Conservation (phyloP, 2,888 invertebrate genomes). For the Diaprepes abbreviatus region DNA sequence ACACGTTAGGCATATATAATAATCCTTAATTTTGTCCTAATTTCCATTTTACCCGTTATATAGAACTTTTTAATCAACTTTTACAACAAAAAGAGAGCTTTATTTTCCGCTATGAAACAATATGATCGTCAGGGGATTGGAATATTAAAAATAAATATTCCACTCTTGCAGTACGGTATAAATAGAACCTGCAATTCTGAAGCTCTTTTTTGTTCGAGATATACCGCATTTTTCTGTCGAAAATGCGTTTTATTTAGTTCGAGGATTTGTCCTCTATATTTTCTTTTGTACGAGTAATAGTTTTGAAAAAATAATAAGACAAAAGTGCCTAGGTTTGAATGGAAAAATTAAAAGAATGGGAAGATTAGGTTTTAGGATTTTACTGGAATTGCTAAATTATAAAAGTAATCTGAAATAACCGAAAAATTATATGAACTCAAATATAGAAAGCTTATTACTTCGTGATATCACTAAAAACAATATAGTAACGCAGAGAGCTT, state of each 20-base stretch:
- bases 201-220: background rate
- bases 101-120: conserved; percentile 5
- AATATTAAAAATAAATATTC: conserved; percentile 14
- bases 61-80: conserved; percentile 1
- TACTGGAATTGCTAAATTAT: too few relatives aligned
- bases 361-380: background rate
- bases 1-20: too few relatives aligned
- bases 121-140: conserved; percentile 7
- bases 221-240: background rate
- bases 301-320: background rate
- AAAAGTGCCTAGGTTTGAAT: background rate
- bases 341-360: background rate
- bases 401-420: too few relatives aligned
- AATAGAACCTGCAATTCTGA: conserved; percentile 9
- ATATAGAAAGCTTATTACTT: too few relatives aligned
- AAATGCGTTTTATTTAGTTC: conserved; percentile 5
- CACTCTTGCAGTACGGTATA: conserved; percentile 8
- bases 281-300: conserved; percentile 7
- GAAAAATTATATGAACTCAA: too few relatives aligned
- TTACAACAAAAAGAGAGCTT: background rate
- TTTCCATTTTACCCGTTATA: background rate
- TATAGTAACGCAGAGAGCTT: too few relatives aligned
- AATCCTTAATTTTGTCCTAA: background rate
- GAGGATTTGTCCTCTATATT: conserved; percentile 4
- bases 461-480: too few relatives aligned